phyloP scores from a whole-genome alignment of 2,797 vertebrate genomes.

The Cuculus canorus region DNA sequence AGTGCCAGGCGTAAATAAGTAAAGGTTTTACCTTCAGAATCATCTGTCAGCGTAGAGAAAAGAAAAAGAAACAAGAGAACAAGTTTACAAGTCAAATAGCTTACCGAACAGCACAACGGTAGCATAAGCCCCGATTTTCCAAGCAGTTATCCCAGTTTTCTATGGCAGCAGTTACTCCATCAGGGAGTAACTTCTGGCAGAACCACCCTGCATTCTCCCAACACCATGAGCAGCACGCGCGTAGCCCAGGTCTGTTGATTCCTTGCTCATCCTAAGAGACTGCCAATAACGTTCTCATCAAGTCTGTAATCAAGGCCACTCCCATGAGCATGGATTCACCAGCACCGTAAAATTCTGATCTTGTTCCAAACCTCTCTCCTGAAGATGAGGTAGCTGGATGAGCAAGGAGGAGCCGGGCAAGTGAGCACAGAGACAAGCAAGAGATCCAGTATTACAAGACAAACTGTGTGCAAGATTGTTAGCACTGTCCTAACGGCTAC shows the following conservation, averaged over 20 bases:
- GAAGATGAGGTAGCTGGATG: neutral
- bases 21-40: slow-evolving; percentile 95
- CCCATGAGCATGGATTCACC: neutral
- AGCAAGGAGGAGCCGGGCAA: neutral
- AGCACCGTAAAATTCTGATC: neutral
- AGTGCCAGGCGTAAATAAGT: slow-evolving; percentile 77
- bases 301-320: neutral
- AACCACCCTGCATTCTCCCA: neutral
- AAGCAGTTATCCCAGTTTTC: neutral
- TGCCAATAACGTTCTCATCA: neutral
- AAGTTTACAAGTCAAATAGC: slow-evolving; percentile 67
- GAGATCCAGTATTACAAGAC: neutral
- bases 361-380: neutral
- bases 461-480: neutral
- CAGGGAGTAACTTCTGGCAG: neutral
- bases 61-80: slow-evolving; percentile 84
- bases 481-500: neutral
- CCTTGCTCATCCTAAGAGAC: neutral
- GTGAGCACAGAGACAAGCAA: neutral
- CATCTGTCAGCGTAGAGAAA: slow-evolving; percentile 92
- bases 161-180: neutral
- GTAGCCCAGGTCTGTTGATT: neutral
- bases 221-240: rapidly evolving
- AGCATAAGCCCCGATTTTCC: neutral
- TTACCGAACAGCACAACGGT: slow-evolving; percentile 48